Evolutionary conservation across 2,113 vertebrate species (phyloP).

Genomic region (Synchiropus splendidus): DNA sequence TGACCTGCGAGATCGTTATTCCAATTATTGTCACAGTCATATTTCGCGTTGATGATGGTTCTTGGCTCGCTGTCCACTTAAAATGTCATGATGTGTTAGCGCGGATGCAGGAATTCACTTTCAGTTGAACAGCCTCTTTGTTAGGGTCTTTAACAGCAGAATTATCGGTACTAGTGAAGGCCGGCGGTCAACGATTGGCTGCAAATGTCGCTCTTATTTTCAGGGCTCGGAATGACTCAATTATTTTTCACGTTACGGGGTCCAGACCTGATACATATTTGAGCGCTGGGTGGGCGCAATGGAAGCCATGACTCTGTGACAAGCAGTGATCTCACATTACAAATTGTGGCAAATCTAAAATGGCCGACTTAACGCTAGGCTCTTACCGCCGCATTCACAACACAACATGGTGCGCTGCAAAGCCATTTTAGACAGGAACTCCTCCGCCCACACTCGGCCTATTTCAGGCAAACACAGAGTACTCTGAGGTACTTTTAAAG

Average conservation of each 20-base stretch:
- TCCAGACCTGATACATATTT: constrained; percentile 1
- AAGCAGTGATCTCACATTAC: constrained; percentile 53
- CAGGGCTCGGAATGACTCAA: too few species aligned
- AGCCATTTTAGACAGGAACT: not conserved
- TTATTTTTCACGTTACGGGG: too few species aligned
- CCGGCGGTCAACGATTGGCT: too few species aligned
- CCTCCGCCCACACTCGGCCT: not conserved
- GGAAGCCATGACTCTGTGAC: constrained; percentile 59
- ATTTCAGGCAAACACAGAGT: constrained; percentile 2
- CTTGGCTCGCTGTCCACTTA: constrained; percentile 7
- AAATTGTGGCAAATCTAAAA: constrained; percentile 65
- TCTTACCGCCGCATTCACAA: constrained; percentile 28
- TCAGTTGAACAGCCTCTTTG: constrained; percentile 18
- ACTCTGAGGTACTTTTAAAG: constrained; percentile 17
- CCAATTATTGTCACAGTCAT: constrained; percentile 45
- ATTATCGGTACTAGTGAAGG: too few species aligned
- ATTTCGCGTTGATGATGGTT: constrained; percentile 27
- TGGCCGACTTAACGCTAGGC: constrained; percentile 54
- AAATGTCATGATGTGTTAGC: constrained; percentile 22
- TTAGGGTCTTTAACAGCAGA: constrained; percentile 1
- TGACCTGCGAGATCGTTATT: constrained; percentile 33
- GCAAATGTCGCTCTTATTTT: too few species aligned
- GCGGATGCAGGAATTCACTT: not conserved
- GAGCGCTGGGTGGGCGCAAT: constrained; percentile 3
- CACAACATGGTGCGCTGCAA: constrained; percentile 49